Conservation (phyloP, 1,140 invertebrate genomes). For the Caenorhabditis tropicalis region DNA sequence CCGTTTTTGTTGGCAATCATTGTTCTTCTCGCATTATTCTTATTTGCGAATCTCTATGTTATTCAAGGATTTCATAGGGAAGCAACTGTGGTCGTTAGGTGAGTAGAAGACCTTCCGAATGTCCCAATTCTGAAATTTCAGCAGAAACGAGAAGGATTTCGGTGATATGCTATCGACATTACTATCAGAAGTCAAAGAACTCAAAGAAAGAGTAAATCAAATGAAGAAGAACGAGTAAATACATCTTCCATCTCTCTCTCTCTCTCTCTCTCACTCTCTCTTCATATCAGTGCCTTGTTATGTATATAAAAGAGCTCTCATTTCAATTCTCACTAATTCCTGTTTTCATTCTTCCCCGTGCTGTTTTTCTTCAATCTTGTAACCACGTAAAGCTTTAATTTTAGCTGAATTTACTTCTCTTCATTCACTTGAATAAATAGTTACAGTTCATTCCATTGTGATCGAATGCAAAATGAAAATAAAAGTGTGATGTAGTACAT, state of each 20-base stretch:
- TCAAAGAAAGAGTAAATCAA: conserved; percentile 3
- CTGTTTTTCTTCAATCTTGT: background rate
- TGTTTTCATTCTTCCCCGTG: background rate
- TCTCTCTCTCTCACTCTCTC: background rate
- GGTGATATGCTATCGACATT: background rate
- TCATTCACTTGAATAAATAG: background rate
- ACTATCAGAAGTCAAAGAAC: background rate
- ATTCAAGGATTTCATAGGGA: background rate
- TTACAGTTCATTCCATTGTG: background rate
- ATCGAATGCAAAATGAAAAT: background rate
- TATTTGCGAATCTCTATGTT: background rate
- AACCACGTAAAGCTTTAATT: background rate
- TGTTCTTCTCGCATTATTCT: background rate
- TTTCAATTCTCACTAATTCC: conserved; percentile 10
- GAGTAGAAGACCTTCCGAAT: background rate
- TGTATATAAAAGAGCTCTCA: background rate
- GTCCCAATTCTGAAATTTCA: background rate
- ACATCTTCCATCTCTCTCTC: background rate
- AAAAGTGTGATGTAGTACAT: background rate
- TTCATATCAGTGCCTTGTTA: background rate
- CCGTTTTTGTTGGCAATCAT: background rate
- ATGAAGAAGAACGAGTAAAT: background rate
- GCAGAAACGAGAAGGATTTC: background rate
- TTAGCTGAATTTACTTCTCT: background rate
- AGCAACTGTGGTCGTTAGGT: background rate